Percentiles rank a stretch among this genome's conserved stretches.
Evolutionary conservation across 2,888 invertebrate genomes (phyloP).

Genomic region (Cremastinae sp.): DNA sequence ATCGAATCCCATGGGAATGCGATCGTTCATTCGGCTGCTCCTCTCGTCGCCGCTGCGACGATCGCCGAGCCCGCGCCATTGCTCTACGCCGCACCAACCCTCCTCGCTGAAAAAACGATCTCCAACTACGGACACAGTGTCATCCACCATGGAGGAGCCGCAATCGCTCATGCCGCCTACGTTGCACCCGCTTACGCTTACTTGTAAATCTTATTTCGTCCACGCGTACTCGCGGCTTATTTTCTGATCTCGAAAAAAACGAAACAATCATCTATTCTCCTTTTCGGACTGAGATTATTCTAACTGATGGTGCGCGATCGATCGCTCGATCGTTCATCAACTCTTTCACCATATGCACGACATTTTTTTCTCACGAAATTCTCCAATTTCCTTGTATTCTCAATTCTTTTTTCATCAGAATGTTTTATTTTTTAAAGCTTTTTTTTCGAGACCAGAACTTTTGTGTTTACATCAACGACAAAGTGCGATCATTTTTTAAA

Average conservation of each 20-base stretch:
- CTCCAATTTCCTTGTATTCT: too few species aligned
- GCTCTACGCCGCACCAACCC: conserved; percentile 59
- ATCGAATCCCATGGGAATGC: conserved; percentile 74
- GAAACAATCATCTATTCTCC: not conserved
- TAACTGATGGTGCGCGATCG: too few species aligned
- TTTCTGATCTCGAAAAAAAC: conserved; percentile 38
- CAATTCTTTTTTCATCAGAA: too few species aligned
- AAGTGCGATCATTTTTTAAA: too few species aligned
- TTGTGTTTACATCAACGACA: too few species aligned
- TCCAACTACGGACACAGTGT: conserved; percentile 69
- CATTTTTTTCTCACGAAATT: too few species aligned
- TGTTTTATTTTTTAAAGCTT: too few species aligned
- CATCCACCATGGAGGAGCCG: conserved; percentile 65
- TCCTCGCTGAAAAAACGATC: conserved; percentile 68
- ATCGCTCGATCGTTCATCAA: too few species aligned
- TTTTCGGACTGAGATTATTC: too few species aligned
- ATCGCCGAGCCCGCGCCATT: conserved; percentile 60
- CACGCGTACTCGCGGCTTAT: not conserved
- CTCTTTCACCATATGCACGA: too few species aligned
- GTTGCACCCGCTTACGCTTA: conserved; percentile 58
- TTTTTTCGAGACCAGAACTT: conserved; percentile 29
- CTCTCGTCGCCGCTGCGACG: conserved; percentile 80
- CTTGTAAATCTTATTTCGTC: conserved; percentile 20
- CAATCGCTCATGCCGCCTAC: conserved; percentile 62
- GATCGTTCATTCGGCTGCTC: conserved; percentile 79